Evolutionary conservation across 1,140 invertebrate genomes (phyloP).

Genomic region (Trichonephila clavipes): DNA sequence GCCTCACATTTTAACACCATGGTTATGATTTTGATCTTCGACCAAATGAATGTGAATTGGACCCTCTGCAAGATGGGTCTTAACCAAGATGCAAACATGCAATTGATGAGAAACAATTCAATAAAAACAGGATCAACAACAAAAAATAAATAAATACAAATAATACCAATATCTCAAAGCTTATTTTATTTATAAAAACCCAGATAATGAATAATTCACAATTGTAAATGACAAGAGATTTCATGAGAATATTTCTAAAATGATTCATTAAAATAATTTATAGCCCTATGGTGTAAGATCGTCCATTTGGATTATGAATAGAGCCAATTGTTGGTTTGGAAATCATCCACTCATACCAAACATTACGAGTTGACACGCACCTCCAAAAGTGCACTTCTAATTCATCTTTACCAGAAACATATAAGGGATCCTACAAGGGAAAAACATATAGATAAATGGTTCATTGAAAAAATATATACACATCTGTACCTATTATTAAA

Average conservation of each 20-base stretch:
- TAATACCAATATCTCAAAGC: not conserved
- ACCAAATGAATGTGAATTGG: too few species aligned
- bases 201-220: constrained; percentile 28
- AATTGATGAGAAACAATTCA: too few species aligned
- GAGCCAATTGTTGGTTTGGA: constrained; percentile 84
- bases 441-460: not conserved
- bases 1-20: too few species aligned
- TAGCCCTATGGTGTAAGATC: constrained; percentile 87
- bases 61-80: too few species aligned
- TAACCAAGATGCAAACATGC: too few species aligned
- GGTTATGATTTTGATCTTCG: too few species aligned
- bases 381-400: constrained; percentile 94
- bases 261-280: not conserved
- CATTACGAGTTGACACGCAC: constrained; percentile 86
- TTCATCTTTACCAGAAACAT: constrained; percentile 85
- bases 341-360: constrained; percentile 98
- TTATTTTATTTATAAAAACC: constrained; percentile 14
- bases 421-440: constrained; percentile 86
- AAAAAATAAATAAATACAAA: too few species aligned
- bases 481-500: too few species aligned
- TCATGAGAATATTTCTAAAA: constrained; percentile 5
- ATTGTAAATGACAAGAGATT: constrained; percentile 1
- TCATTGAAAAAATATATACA: not conserved
- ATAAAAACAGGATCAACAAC: too few species aligned
- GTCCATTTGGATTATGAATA: constrained; percentile 91